Percentiles rank a stretch among this genome's conserved stretches.
These are phyloP conservation scores for Neria commutata DNA, from an alignment of 2,888 invertebrate species.

Conservation along the genomic window DNA sequence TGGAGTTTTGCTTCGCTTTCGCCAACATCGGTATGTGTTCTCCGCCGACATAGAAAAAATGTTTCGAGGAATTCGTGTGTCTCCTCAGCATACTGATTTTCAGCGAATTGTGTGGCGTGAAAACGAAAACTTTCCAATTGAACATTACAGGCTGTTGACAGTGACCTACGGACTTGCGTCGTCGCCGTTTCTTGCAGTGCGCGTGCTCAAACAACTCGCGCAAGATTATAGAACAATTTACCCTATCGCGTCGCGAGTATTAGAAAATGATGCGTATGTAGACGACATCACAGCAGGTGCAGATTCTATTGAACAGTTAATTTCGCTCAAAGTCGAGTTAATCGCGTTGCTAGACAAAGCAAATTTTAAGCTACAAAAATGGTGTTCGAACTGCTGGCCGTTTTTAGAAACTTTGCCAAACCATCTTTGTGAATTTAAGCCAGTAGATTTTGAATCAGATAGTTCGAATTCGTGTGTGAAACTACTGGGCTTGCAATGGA, in stretches of 20 bases:
- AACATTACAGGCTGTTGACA: too few species aligned
- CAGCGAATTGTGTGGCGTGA: conserved; percentile 31
- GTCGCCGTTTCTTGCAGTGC: too few species aligned
- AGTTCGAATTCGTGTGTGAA: too few species aligned
- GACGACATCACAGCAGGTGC: conserved; percentile 30
- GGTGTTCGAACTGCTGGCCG: too few species aligned
- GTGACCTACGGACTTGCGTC: too few species aligned
- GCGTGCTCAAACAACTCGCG: too few species aligned
- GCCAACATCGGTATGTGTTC: conserved; percentile 25
- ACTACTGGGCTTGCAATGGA: conserved; percentile 27
- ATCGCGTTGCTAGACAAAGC: background rate
- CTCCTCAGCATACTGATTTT: conserved; percentile 22
- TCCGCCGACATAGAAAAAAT: conserved; percentile 29
- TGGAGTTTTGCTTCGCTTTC: conserved; percentile 28
- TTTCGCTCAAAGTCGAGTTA: conserved; percentile 17
- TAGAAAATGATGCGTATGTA: conserved; percentile 29
- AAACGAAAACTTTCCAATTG: conserved; percentile 19
- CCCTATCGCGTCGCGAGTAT: conserved; percentile 15
- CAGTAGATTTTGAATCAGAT: conserved; percentile 1
- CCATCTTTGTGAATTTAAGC: background rate
- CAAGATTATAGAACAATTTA: too few species aligned
- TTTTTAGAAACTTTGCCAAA: background rate
- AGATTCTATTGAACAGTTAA: conserved; percentile 14
- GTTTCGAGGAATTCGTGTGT: conserved; percentile 30
- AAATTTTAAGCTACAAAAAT: background rate